Evolutionary conservation across 2,797 vertebrate genomes (phyloP), one percentile per base, ranked within the genome.

Genomic region (Siniperca scherzeri): DNA sequence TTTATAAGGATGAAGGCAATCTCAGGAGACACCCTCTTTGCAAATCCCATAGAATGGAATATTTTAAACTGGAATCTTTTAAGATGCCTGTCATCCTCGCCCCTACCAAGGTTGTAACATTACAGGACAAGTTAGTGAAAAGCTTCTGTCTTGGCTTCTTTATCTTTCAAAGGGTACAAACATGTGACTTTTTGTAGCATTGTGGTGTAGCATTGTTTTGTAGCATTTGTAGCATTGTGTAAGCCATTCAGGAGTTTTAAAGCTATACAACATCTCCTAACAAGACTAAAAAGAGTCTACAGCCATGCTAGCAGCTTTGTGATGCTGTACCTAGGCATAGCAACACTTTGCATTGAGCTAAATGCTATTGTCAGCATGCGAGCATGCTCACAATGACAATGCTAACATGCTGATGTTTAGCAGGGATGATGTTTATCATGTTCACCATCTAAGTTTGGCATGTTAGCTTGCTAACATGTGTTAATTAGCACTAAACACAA

Each of bases 41-140:
- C 27, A 65, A 52, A 59, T 13, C 27, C n/a, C 42, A 48, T 1
- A 36, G 22, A 53, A 57, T 21, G 19, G 8, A 57, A 36, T 14
- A 53, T 78, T 70, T 70, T 40, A 7, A 56, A 67, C 22, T 36
- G 48, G 10, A 30, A 42, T n/a, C 10, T 16, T 72, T 72, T 16
- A 52, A 62, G 16, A 72, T 16, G 27, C 56, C 17, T 5, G 4
- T 22, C 61, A n/a, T 74, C 12, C 36, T 13, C 27, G 1, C 1
- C 11, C 16, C 25, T 9, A 8, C 30, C 30, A 30, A 30, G 30
- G 30, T 30, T 30, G 30, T 30, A 30, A 30, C 30, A 30, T 3
- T 30, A 52, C 19, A 74, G 36, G 22, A 52, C 1, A 40, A 59
- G 30, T 46, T 11, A 5, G 13, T n/a, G 42, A 44, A n/a, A 70